Base-by-base conservation (phyloP, 92 coral and sea anemone species). In the Chrysogorgia sp. region DNA sequence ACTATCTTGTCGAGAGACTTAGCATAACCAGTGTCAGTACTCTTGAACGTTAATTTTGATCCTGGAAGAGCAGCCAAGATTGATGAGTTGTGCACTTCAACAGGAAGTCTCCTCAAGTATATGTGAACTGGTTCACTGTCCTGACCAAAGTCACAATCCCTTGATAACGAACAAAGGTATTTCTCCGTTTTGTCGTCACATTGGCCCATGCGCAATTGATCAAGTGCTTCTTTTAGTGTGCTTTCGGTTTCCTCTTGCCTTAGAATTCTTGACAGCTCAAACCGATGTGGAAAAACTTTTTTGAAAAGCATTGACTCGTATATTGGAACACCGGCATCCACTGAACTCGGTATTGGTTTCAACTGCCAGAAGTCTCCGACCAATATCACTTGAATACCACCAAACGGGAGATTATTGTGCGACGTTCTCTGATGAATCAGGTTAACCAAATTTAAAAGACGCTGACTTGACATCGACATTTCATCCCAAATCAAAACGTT, bases 221-320 rank as follows among this genome's bases (percentile, higher is more conserved):
- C 50, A 33, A 88, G 31, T 43, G 71, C 61, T 50, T 62, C 29
- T 37, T 61, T 61, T 22, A 88, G 77, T 24, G 47, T 67, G 26
- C 40, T 66, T 40, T 75, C 59, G 1, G 30, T 1, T 9, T 20
- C 50, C 10, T 45, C 64, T 63, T 88, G 87, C 1, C 83, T 71
- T 47, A 81, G 8, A 24, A 69, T 37, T 22, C n/a, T 34, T 10
- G 67, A 68, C 17, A 88, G 65, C 63, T 84, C 61, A 21, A 71
- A 72, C 28, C 84, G 77, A 58, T 88, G 92, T 0, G 87, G 87
- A 63, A 88, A 61, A 26, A 57, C 82, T 41, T 34, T 41, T 25
- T 77, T 25, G 13, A 77, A 77, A 22, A 77, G 34, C 29, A 19
- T 35, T n/a, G 80, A 81, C 67, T 45, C 29, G 58, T 53, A 81